Base-by-base conservation (phyloP, 2,888 invertebrate species). In the Cheilosia vulpina region DNA sequence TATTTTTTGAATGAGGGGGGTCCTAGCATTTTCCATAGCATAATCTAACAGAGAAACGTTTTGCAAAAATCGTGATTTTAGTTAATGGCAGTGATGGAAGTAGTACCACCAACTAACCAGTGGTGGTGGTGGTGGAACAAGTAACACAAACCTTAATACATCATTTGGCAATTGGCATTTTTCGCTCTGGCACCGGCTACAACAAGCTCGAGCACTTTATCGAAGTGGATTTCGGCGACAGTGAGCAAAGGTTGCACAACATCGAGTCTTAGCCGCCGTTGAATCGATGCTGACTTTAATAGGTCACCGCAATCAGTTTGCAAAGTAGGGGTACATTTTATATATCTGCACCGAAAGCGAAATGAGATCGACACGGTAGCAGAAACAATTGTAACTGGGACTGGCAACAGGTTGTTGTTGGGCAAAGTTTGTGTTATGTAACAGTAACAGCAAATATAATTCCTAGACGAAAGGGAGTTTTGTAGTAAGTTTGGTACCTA, bases 101-200 rank as follows among this genome's bases (percentile, higher is more conserved):
- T 69, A 52, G 66, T 27, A 75, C 53, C 60, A 38, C 52, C 55
- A 50, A 57, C 78, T 73, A 75, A 80, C 80, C 41, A 24, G n/a
- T 60, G 4, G 50, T 53, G 71, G 50, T 53, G 71, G 66, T 60
- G 34, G 41, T 50, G 47, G 47, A 47, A 52, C 53, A 53, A 47
- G 19, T 24, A 75, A 52, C 38, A 31, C 55, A 72, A 72, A 72
- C 82, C 63, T 72, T 78, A 80, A 75, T 80, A 75, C 80, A 71
- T 80, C 84, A 84, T 84, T 84, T 76, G 80, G 84, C 84, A 80
- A 84, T 80, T 84, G 84, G 84, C 75, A 80, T 84, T 84, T 84
- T 80, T 84, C 75, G 80, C 58, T 84, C 80, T 76, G 66, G 71
- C 84, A 84, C 80, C 84, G 53, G 63, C 77, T 63, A 55, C 27